phyloP scores from a whole-genome alignment of 2,888 invertebrate species.

The Brachyptera putata region DNA sequence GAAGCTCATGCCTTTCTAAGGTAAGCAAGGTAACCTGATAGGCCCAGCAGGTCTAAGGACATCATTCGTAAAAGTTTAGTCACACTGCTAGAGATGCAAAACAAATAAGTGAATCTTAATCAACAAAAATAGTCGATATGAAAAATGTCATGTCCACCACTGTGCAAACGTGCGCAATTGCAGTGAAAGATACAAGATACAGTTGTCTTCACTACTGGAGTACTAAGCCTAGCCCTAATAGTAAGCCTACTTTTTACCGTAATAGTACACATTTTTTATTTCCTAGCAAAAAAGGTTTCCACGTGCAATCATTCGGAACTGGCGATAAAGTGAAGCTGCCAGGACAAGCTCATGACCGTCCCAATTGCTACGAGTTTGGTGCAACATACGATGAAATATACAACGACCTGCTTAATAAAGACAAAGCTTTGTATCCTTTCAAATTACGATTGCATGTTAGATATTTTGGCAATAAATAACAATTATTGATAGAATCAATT shows the following conservation, averaged over 20 bases:
- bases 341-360: slow-evolving; percentile 87
- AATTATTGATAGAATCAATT: no score
- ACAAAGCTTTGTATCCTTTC: slow-evolving; percentile 78
- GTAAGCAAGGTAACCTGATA: no score
- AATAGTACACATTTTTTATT: slow-evolving; percentile 27
- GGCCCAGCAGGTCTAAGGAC: no score
- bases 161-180: no score
- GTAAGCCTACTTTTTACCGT: no score
- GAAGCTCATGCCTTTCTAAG: slow-evolving; percentile 95
- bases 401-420: slow-evolving; percentile 84
- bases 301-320: slow-evolving; percentile 90
- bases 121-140: no score
- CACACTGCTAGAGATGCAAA: no score
- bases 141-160: no score
- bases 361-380: slow-evolving; percentile 96
- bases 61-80: no score
- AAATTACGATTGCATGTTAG: background rate
- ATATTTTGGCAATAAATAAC: slow-evolving; percentile 15
- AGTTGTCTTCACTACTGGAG: no score
- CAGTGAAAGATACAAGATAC: no score
- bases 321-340: slow-evolving; percentile 96
- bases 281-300: slow-evolving; percentile 88
- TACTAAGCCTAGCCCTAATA: background rate
- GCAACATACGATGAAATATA: slow-evolving; percentile 95
- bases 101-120: no score